Base-by-base conservation (phyloP, 2,797 vertebrate species). In the Halcyon badia region DNA sequence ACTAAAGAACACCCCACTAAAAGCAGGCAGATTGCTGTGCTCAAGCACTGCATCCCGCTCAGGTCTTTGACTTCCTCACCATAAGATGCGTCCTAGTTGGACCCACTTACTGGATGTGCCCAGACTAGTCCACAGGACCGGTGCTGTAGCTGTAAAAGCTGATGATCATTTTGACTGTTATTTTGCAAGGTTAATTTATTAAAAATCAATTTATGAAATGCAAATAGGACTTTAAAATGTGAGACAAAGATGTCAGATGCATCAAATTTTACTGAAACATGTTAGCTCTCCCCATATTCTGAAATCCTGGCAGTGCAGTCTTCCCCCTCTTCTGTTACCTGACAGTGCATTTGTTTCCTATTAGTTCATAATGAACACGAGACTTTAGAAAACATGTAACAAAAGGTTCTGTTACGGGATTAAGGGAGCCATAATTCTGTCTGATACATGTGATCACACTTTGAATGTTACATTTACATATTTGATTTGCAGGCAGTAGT, bases 401-500 rank as follows among this genome's bases (percentile, higher is more conserved):
- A 0, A 89, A 90, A 84, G 48, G 64, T 77, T 90, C 89, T 89
- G 78, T 60, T 89, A 13, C 1, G 24, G 87, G 86, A 68, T 65
- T 80, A 73, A 49, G 88, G 91, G 88, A 92, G 52, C 65, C 44
- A 14, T 92, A 95, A 96, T 87, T 93, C 90, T 89, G 61, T 35
- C 91, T 97, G 90, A 92, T 94, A 35, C 65, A 87, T 96, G 80
- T 93, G 91, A 92, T 92, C 83, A 61, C 90, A n/a, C 78, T 93
- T 92, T 97, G 94, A 97, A 96, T 96, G 96, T 96, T 96, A 97
- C 94, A 96, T 97, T 96, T 95, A 35, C 95, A 96, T 97, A 93
- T 93, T 96, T 97, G 94, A 95, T 97, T 96, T 97, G 83, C 95
- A 95, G 87, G 70, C 56, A 69, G 86, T 85, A 89, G 88, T 95